A percentile compares a stretch with the other conserved stretches of the same genome.
Evolutionary conservation across 2,797 vertebrate genomes (phyloP).

Genomic region (Hemibagrus guttatus): DNA sequence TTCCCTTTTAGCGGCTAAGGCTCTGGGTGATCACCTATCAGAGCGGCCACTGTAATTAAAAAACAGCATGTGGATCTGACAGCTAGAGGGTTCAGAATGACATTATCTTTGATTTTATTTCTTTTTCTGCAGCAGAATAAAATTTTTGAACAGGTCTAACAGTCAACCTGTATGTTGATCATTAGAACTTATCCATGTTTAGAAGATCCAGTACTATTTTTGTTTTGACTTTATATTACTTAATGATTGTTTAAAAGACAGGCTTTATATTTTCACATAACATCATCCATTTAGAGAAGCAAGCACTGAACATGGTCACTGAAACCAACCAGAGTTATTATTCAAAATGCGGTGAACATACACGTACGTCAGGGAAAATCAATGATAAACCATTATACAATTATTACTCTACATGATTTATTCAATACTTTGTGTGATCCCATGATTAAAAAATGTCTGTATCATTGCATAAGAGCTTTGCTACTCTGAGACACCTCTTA

Average conservation of each 20-base stretch:
- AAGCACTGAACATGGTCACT: background rate
- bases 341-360: background rate
- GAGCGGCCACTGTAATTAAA: conserved; percentile 41
- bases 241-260: background rate
- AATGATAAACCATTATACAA: background rate
- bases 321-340: background rate
- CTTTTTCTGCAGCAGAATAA: conserved; percentile 34
- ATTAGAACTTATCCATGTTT: background rate
- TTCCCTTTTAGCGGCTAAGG: conserved; percentile 9
- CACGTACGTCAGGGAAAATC: background rate
- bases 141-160: conserved; percentile 3
- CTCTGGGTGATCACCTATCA: conserved; percentile 25
- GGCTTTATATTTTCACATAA: background rate
- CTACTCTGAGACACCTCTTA: background rate
- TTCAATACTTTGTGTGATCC: background rate
- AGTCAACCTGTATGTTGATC: background rate
- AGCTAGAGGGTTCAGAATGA: conserved; percentile 17
- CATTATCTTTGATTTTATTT: conserved; percentile 44
- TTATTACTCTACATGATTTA: background rate
- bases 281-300: background rate
- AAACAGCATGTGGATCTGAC: conserved; percentile 38
- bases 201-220: no score
- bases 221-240: background rate
- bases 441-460: background rate
- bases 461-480: background rate